These are phyloP conservation scores for Gadopsis bispinosus DNA, from an alignment of 2,797 vertebrate genomes.

Conservation along the genomic window DNA sequence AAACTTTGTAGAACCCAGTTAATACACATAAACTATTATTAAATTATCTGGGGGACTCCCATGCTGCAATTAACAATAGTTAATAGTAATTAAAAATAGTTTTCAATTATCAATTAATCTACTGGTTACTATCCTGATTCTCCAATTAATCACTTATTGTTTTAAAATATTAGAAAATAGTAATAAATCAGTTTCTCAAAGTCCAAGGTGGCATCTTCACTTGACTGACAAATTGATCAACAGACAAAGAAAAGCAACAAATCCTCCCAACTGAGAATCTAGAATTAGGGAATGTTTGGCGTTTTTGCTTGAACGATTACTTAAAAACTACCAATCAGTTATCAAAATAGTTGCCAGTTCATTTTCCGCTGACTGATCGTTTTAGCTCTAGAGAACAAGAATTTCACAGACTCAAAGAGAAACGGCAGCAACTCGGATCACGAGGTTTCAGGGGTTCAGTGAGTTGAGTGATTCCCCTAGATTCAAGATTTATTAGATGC, in stretches of 20 bases:
- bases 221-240: background rate
- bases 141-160: background rate
- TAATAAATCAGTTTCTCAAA: background rate
- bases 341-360: background rate
- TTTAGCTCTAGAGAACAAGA: background rate
- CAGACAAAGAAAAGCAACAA: background rate
- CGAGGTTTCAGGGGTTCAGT: background rate
- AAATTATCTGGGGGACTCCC: background rate
- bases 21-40: background rate
- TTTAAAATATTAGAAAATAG: background rate
- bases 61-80: background rate
- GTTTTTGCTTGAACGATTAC: background rate
- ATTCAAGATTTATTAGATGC: slow-evolving; percentile 22
- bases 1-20: background rate
- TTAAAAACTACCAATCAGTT: background rate
- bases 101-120: background rate
- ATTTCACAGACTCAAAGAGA: background rate
- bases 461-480: background rate
- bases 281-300: background rate
- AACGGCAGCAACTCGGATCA: slow-evolving; percentile 6
- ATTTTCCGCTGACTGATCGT: background rate
- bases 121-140: background rate
- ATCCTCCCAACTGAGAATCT: too few species aligned
- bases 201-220: too few species aligned
- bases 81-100: background rate